Conservation (phyloP, 2,888 invertebrate species). For the Zygothrica quintamaculata region DNA sequence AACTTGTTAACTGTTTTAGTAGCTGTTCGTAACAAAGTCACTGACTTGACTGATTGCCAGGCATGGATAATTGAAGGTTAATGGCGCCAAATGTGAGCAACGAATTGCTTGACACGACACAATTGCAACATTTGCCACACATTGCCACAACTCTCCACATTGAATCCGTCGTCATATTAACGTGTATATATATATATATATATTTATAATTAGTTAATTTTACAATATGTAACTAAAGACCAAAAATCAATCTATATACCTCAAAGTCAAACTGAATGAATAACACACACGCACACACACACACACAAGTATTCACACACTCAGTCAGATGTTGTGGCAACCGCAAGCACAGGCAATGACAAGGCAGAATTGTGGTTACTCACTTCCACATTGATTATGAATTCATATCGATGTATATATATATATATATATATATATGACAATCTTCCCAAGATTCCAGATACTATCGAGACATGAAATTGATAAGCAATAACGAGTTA, state of each 20-base stretch:
- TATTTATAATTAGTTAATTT: conserved; percentile 56
- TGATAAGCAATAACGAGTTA: background rate
- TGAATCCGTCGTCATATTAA: conserved; percentile 49
- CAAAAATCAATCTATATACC: conserved; percentile 3
- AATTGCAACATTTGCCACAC: too few species aligned
- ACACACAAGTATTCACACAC: too few species aligned
- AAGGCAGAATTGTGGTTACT: conserved; percentile 48
- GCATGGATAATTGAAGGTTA: conserved; percentile 75
- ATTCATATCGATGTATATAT: conserved; percentile 10
- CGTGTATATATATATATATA: too few species aligned
- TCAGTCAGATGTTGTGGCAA: conserved; percentile 4
- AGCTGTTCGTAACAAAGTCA: conserved; percentile 54
- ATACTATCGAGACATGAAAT: conserved; percentile 34
- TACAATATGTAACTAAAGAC: conserved; percentile 18
- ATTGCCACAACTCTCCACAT: background rate
- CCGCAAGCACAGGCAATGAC: conserved; percentile 56
- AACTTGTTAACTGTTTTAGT: conserved; percentile 62
- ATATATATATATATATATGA: conserved; percentile 8
- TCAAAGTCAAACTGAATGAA: conserved; percentile 17
- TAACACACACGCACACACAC: conserved; percentile 9
- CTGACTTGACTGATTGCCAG: conserved; percentile 68
- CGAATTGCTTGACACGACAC: conserved; percentile 38
- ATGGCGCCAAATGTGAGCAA: conserved; percentile 70
- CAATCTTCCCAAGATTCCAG: conserved; percentile 8
- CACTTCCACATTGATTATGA: conserved; percentile 50